Evolutionary conservation across 2,797 vertebrate species (phyloP), one percentile per base, ranked within the genome.

Genomic region (Acanthopagrus latus): DNA sequence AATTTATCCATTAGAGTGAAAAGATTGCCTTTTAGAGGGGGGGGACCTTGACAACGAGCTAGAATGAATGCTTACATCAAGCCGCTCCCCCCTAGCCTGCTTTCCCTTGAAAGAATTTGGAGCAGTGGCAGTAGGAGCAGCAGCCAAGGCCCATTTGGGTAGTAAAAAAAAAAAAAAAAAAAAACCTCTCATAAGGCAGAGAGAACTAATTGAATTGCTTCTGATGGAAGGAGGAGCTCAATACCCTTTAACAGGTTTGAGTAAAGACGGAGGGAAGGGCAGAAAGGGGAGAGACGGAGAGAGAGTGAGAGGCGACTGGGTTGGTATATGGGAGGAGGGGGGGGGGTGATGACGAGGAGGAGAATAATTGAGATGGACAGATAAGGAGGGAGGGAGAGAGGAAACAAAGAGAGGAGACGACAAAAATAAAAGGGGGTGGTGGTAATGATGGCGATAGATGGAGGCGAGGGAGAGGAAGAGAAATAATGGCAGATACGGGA

Each of bases 201-300:
- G 80, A 89, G 65, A 76, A 71, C 88, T 91, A 92, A 92, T 90
- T 93, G 86, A 94, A 93, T 93, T 91, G 86, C 91, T 80, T 86
- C 63, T 88, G 88, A 89, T 87, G 80, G 86, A 86, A 87, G 90
- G 77, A 87, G 67, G 71, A 86, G 82, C 84, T 91, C 86, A 71
- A 86, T 90, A 88, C 73, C 77, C 87, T 91, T 91, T 89, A 87
- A 89, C 85, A 86, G 86, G 91, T 92, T 85, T 84, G 79, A 87
- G 81, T 84, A 83, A 91, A 88, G 88, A 89, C 64, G 85, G 78
- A 85, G 79, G 77, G 69, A 88, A 90, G 88, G 86, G 84, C 89
- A 87, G 27, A 51, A 71, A 80, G 76, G 68, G 77, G 76, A 83
- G 82, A 74, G 77, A 50, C 3, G 11, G 62, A 81, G 70, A 57